These are phyloP conservation scores for Tholera decimalis DNA, from an alignment of 2,888 invertebrate species.

Conservation along the genomic window DNA sequence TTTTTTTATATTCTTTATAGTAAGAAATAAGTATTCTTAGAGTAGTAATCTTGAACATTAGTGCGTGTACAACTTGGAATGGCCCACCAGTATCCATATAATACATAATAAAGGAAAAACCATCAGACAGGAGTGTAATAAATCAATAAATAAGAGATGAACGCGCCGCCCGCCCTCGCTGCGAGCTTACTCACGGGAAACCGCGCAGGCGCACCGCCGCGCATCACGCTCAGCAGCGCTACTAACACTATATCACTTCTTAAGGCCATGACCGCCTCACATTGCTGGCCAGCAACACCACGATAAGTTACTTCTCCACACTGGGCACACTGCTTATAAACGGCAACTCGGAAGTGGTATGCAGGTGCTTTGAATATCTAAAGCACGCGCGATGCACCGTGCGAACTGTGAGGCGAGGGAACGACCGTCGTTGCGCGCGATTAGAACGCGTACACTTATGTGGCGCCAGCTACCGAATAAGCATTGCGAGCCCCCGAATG, in stretches of 20 bases:
- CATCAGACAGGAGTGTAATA: conserved; percentile 39
- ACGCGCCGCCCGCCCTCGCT: conserved; percentile 82
- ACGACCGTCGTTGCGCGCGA: conserved; percentile 76
- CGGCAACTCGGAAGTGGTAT: conserved; percentile 78
- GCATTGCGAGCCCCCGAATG: conserved; percentile 87
- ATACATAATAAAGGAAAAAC: conserved; percentile 29
- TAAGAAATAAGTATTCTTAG: not conserved
- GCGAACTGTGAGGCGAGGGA: conserved; percentile 62
- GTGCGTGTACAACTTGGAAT: conserved; percentile 1
- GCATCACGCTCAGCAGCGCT: conserved; percentile 83
- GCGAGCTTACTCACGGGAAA: conserved; percentile 87
- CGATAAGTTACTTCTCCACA: conserved; percentile 69
- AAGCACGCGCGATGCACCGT: conserved; percentile 79
- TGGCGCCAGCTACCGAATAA: conserved; percentile 89
- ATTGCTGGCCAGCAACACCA: conserved; percentile 79
- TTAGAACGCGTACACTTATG: conserved; percentile 90
- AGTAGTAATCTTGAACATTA: not conserved
- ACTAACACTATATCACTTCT: conserved; percentile 78
- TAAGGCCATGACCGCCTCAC: conserved; percentile 81
- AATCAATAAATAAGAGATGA: conserved; percentile 58
- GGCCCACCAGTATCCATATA: conserved; percentile 16
- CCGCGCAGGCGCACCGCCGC: conserved; percentile 86
- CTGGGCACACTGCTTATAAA: conserved; percentile 81
- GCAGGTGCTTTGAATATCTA: conserved; percentile 90
- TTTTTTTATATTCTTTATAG: not conserved